Conservation (phyloP, 1,140 invertebrate species). For the Riptortus pedestris region DNA sequence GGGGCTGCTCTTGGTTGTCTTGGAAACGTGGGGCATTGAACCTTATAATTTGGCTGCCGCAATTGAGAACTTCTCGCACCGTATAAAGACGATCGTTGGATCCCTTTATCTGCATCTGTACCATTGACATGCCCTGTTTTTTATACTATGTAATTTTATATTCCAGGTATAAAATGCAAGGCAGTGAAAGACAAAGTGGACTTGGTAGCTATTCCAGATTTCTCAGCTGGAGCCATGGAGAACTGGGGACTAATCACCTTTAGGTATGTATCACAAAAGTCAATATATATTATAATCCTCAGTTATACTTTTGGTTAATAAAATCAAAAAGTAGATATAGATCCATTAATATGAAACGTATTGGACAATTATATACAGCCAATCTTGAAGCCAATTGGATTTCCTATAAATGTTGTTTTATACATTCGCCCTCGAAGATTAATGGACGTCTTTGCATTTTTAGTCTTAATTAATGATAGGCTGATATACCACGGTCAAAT, state of each 20-base stretch:
- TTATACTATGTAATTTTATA: background rate
- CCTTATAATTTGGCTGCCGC: too few relatives aligned
- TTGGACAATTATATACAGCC: too few relatives aligned
- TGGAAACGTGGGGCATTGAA: too few relatives aligned
- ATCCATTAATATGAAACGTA: background rate
- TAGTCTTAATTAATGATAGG: too few relatives aligned
- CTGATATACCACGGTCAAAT: too few relatives aligned
- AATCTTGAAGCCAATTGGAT: too few relatives aligned
- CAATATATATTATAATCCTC: too few relatives aligned
- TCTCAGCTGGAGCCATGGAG: constrained; percentile 88
- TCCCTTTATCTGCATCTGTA: background rate
- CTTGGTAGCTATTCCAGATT: constrained; percentile 87
- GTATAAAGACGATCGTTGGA: background rate
- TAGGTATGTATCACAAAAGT: background rate
- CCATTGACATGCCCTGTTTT: background rate
- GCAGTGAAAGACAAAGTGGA: constrained; percentile 53
- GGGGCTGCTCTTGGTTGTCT: too few relatives aligned
- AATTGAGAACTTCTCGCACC: background rate
- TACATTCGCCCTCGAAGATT: too few relatives aligned
- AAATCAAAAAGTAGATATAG: background rate
- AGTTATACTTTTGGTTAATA: constrained; percentile 39
- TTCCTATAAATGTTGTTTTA: too few relatives aligned
- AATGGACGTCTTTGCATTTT: too few relatives aligned
- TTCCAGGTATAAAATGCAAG: background rate
- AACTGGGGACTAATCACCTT: constrained; percentile 81